Percentiles rank a stretch among this genome's conserved stretches.
Conservation (phyloP, 2,797 vertebrate species). For the Nothura maculosa region DNA sequence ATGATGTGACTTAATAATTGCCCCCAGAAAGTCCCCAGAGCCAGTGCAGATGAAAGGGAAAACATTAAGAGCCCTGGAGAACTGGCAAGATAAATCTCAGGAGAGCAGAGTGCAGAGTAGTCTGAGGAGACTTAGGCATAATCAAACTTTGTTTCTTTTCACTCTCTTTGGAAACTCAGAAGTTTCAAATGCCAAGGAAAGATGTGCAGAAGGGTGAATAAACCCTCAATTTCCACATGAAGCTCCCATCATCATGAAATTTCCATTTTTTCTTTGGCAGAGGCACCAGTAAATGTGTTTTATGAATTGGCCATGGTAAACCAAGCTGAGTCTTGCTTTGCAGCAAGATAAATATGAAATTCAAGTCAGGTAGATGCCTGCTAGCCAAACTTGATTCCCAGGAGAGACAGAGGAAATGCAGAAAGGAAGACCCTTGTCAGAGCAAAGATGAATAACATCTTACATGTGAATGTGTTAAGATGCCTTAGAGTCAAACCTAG, state of each 20-base stretch:
- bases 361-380: neutral
- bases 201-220: neutral
- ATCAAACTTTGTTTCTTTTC: neutral
- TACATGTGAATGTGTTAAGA: neutral
- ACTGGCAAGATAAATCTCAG: neutral
- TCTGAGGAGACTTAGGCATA: neutral
- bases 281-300: neutral
- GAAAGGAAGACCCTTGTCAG: constrained; percentile 43
- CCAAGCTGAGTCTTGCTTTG: neutral
- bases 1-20: neutral
- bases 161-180: neutral
- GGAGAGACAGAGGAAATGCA: neutral
- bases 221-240: neutral
- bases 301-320: neutral
- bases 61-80: neutral
- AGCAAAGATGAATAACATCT: constrained; percentile 30
- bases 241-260: neutral
- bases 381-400: constrained; percentile 25
- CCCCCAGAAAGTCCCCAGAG: neutral
- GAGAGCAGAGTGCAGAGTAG: neutral
- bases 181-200: neutral
- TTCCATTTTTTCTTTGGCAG: neutral
- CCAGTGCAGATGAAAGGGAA: neutral
- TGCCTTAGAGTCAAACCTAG: constrained; percentile 7
- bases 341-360: constrained; percentile 8